Percentiles rank a stretch among this genome's conserved stretches.
Evolutionary conservation across 2,113 vertebrate genomes (phyloP).

Genomic region (Strix aluco): DNA sequence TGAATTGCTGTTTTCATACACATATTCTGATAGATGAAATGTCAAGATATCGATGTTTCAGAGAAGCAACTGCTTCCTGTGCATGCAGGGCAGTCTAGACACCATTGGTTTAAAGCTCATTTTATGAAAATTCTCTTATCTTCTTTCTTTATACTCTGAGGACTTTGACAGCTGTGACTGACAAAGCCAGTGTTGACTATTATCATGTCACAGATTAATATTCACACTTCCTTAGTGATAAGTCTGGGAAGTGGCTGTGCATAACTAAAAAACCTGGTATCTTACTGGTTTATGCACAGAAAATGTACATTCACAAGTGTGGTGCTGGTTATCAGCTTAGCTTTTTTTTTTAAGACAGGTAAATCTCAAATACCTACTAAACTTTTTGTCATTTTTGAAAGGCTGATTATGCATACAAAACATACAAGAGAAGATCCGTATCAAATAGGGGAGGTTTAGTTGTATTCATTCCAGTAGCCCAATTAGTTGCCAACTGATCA

Average conservation of each 20-base stretch:
- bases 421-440: accelerated
- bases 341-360: no score
- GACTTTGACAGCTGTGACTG: neutral
- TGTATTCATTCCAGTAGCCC: neutral
- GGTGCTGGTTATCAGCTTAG: neutral
- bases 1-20: no score
- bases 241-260: neutral
- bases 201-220: neutral
- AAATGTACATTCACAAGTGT: no score
- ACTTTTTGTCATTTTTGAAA: no score
- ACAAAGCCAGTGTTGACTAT: no score
- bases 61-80: neutral
- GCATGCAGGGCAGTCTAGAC: neutral
- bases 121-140: neutral
- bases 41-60: neutral
- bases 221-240: no score
- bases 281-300: neutral
- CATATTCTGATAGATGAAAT: neutral
- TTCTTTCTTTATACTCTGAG: neutral
- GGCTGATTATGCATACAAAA: neutral
- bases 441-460: accelerated
- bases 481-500: neutral
- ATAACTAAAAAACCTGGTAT: neutral
- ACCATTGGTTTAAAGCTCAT: neutral
- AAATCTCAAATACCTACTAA: no score